Percentiles rank a stretch among this genome's conserved stretches.
These are phyloP conservation scores for Anagyrus pseudococci DNA, from an alignment of 2,888 invertebrate species.

Conservation along the genomic window DNA sequence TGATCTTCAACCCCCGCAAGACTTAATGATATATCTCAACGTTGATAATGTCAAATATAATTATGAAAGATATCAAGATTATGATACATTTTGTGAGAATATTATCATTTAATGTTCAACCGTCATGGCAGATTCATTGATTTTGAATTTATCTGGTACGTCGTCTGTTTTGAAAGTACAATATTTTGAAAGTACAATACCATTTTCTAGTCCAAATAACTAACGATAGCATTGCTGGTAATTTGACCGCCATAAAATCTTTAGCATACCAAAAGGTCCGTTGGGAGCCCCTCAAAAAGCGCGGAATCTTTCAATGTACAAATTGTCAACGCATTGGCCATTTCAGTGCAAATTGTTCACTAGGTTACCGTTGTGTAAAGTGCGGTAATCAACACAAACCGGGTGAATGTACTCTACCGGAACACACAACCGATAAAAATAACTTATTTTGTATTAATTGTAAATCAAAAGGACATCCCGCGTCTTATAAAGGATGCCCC, in stretches of 20 bases:
- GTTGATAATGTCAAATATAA: conserved; percentile 42
- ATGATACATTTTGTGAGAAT: background rate
- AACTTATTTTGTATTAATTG: conserved; percentile 21
- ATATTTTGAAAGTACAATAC: background rate
- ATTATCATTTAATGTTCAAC: background rate
- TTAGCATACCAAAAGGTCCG: conserved; percentile 18
- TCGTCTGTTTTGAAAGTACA: conserved; percentile 1
- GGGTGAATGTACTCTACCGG: conserved; percentile 4
- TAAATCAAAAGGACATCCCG: conserved; percentile 18
- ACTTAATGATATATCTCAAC: conserved; percentile 45
- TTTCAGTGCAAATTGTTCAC: conserved; percentile 9
- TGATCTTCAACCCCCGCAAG: conserved; percentile 51
- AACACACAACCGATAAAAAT: background rate
- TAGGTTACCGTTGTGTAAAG: conserved; percentile 21
- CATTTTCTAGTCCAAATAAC: too few relatives aligned
- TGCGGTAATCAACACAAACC: conserved; percentile 5
- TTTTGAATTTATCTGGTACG: conserved; percentile 8
- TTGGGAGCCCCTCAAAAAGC: conserved; percentile 23
- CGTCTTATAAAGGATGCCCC: conserved; percentile 17
- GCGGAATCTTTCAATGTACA: conserved; percentile 12
- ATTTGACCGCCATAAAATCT: conserved; percentile 10
- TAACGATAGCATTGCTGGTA: conserved; percentile 7
- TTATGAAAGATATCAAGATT: conserved; percentile 46
- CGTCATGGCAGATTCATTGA: background rate
- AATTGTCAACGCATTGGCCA: conserved; percentile 29